Conservation (phyloP, 2,888 invertebrate genomes). For the Cheilosia grossa region DNA sequence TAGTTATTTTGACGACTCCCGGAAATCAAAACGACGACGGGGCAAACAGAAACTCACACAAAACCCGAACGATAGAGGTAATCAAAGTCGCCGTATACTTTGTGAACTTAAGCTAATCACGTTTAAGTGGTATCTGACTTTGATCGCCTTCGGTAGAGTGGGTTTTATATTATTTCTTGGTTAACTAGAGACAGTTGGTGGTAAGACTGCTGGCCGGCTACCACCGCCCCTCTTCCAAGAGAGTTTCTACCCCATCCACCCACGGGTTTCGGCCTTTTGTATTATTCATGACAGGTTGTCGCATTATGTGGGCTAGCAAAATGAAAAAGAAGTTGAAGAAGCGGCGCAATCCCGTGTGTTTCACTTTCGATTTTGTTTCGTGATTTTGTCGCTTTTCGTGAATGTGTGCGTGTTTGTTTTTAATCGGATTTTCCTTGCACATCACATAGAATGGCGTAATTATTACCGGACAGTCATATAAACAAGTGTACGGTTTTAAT, state of each 20-base stretch:
- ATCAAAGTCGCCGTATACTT: constrained; percentile 29
- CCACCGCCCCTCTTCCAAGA: constrained; percentile 33
- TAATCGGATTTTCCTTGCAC: constrained; percentile 51
- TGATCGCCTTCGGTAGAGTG: constrained; percentile 55
- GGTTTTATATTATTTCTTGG: constrained; percentile 73
- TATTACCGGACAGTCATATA: constrained; percentile 35
- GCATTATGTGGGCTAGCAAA: constrained; percentile 53
- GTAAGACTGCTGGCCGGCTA: neutral
- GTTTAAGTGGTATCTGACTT: constrained; percentile 71
- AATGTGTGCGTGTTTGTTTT: constrained; percentile 3
- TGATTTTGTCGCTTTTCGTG: neutral
- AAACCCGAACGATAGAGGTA: constrained; percentile 34
- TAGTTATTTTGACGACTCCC: neutral
- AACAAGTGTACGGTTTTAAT: constrained; percentile 24
- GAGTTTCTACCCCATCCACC: constrained; percentile 46
- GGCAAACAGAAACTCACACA: constrained; percentile 26
- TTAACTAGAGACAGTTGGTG: constrained; percentile 52
- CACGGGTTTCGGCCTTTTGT: constrained; percentile 68
- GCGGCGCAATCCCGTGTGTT: constrained; percentile 56
- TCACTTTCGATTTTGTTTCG: constrained; percentile 70
- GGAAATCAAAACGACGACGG: neutral
- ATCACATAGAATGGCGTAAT: constrained; percentile 69
- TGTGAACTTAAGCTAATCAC: constrained; percentile 69
- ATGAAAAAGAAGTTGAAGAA: constrained; percentile 32
- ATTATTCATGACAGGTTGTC: constrained; percentile 70